Percentiles rank a stretch among this genome's conserved stretches.
These are phyloP conservation scores for Poeciliopsis prolifica DNA, from an alignment of 2,113 vertebrate species.

Conservation along the genomic window DNA sequence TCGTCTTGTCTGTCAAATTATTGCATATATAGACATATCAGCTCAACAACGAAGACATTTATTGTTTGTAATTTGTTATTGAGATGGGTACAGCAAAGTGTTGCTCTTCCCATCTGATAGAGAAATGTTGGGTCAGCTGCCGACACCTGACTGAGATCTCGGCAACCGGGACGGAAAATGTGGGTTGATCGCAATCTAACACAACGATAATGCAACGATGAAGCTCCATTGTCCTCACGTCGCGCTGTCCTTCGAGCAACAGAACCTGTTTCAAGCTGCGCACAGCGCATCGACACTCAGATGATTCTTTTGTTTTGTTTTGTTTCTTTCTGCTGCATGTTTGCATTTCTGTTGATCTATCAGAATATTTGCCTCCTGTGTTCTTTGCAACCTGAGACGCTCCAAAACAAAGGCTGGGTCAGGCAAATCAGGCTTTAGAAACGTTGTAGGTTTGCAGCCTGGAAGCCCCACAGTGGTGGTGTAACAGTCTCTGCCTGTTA, in stretches of 20 bases:
- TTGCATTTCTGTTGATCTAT: not conserved
- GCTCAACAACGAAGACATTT: too few species aligned
- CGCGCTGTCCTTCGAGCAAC: not conserved
- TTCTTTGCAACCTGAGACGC: not conserved
- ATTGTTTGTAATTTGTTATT: too few species aligned
- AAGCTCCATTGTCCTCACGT: not conserved
- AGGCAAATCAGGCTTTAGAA: not conserved
- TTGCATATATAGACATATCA: too few species aligned
- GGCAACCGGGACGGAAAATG: too few species aligned
- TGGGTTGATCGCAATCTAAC: too few species aligned
- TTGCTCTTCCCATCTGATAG: too few species aligned
- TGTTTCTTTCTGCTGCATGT: not conserved
- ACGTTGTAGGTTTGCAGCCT: not conserved
- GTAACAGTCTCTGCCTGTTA: not conserved
- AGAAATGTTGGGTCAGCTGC: not conserved
- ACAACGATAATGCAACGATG: too few species aligned
- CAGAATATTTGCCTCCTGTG: conserved; percentile 3
- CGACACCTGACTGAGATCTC: too few species aligned
- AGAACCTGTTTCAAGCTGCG: not conserved
- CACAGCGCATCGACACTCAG: not conserved
- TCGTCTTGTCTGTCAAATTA: too few species aligned
- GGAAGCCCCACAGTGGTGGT: not conserved
- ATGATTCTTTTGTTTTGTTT: not conserved
- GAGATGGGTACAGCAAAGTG: too few species aligned
- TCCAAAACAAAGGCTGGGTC: not conserved